These are phyloP conservation scores for Thomomys bottae DNA, from an alignment of 2,113 vertebrate genomes.

Conservation along the genomic window DNA sequence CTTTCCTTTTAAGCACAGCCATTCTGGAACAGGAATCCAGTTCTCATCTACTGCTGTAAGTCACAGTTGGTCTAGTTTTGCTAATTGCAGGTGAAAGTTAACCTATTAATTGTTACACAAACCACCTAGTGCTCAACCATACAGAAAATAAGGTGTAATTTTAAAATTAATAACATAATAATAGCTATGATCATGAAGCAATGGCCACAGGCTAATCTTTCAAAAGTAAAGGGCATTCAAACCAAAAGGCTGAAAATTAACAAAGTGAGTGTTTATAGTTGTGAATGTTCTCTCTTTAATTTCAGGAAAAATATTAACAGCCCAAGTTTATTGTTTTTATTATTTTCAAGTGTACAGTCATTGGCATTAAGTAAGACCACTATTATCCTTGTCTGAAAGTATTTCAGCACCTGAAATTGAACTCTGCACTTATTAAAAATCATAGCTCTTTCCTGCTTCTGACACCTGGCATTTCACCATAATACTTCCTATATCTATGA, in stretches of 20 bases:
- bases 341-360: background rate
- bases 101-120: constrained; percentile 29
- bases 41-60: background rate
- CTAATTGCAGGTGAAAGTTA: constrained; percentile 54
- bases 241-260: background rate
- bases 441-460: background rate
- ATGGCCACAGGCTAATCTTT: background rate
- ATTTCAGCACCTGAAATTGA: background rate
- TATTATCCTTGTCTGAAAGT: background rate
- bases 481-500: background rate
- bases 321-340: background rate
- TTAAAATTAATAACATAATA: constrained; percentile 58
- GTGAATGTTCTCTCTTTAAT: background rate
- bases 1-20: background rate
- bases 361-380: background rate
- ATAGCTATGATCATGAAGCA: background rate
- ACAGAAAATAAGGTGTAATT: constrained; percentile 41
- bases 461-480: background rate
- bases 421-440: background rate
- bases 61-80: background rate
- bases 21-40: background rate
- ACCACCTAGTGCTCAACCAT: background rate
- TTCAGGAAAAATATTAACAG: background rate
- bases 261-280: background rate
- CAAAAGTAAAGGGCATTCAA: constrained; percentile 8